phyloP scores from a whole-genome alignment of 1,140 invertebrate species.

The Calliphora vicina region DNA sequence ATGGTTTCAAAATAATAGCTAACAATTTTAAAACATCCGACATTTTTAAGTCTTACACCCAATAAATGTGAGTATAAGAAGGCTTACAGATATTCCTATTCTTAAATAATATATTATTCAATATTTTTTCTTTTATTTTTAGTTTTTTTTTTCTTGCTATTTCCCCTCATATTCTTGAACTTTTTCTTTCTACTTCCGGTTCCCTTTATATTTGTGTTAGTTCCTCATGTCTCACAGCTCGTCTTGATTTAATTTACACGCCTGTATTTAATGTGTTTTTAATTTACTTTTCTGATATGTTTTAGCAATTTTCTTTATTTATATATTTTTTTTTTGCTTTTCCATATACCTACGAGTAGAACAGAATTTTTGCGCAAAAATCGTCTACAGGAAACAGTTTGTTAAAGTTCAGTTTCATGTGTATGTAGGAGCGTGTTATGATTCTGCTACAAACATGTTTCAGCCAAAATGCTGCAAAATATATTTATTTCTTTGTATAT shows the following conservation, averaged over 20 bases:
- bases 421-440: background rate
- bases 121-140: background rate
- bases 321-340: background rate
- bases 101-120: background rate
- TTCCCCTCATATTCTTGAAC: background rate
- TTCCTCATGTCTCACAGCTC: background rate
- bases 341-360: background rate
- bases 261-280: slow-evolving; percentile 41
- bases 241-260: slow-evolving; percentile 41
- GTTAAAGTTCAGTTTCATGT: slow-evolving; percentile 3
- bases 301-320: slow-evolving; percentile 20
- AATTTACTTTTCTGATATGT: slow-evolving; percentile 39
- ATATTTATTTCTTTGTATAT: background rate
- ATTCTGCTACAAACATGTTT: background rate
- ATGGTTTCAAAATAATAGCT: too few species aligned
- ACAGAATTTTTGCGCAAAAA: background rate
- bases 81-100: too few species aligned
- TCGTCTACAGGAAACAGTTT: slow-evolving; percentile 8
- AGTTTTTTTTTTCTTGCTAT: too few species aligned
- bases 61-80: background rate
- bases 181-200: background rate
- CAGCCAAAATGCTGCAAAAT: background rate
- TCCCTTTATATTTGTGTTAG: background rate
- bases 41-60: too few species aligned
- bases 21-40: too few species aligned